Base-by-base conservation (phyloP, 2,888 invertebrate genomes). In the Reticulitermes lucifugus region DNA sequence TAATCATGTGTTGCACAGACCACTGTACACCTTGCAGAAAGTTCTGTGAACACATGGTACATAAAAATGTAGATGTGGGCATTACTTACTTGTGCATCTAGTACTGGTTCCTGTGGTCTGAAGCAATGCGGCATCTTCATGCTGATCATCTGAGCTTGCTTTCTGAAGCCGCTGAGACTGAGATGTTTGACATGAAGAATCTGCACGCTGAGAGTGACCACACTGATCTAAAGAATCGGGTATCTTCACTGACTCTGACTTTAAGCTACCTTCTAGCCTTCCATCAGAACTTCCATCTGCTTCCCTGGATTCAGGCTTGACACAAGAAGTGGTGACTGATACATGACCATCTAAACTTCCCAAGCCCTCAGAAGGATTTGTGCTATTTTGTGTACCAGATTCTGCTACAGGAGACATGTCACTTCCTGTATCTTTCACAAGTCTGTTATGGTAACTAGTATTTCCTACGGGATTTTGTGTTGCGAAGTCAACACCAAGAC, bases 1-100 rank as follows among this genome's bases (percentile, higher is more conserved):
- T 18, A 55, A 14, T 21, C 14, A 55, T 55, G 14, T 55, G 14
- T 55, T 55, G 14, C 5, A 18, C 55, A 18, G 55, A 55, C 55
- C 14, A 14, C 5, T 55, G 12, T 55, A 18, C 18, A 55, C 55
- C 18, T 55, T 55, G 55, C 14, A 55, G 55, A 18, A 55, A 55
- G 18, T 55, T 4, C 55, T 18, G 55, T 55, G 18, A 14, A 55
- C 14, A 55, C 55, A 55, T 18, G 55, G 55, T 12, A 1, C 46
- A 46, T 46, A 12, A 46, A 55, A 55, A 12, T 55, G 14, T 14
- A 55, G 55, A 18, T 18, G 14, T 2, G 18, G 60, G 35, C 18
- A 80, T n/a, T 80, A 80, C 80, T 80, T 80, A 80, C 80, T 80
- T 60, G 80, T 22, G 60, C 80, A 60, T 55, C 29, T 22, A 18